phyloP scores from a whole-genome alignment of 2,797 vertebrate genomes.

The Coluber constrictor region DNA sequence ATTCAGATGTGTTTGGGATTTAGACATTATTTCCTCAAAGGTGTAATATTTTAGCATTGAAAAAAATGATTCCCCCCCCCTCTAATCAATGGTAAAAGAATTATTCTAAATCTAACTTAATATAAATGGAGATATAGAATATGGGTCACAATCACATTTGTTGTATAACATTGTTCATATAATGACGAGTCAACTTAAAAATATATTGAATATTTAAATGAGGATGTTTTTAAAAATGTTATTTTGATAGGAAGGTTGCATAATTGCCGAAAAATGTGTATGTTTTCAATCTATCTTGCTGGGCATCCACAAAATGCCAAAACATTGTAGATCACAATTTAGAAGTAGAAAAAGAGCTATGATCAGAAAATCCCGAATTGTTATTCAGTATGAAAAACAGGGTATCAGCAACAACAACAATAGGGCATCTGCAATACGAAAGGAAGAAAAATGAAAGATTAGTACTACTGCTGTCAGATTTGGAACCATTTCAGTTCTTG shows the following conservation, averaged over 20 bases:
- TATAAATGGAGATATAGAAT: neutral
- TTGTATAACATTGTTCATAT: neutral
- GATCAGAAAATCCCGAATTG: neutral
- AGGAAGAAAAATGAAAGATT: neutral
- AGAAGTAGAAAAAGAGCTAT: neutral
- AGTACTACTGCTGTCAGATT: neutral
- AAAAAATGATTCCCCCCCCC: neutral
- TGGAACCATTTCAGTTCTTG: neutral
- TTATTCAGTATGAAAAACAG: neutral
- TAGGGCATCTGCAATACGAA: neutral
- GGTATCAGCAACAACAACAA: neutral
- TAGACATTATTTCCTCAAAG: neutral
- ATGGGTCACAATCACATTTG: neutral
- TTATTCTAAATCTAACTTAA: neutral
- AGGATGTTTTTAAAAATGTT: neutral
- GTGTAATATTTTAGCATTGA: neutral
- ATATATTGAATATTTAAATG: neutral
- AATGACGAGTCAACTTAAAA: neutral
- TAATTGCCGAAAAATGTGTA: neutral
- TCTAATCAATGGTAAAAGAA: neutral
- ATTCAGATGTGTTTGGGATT: neutral
- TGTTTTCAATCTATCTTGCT: neutral
- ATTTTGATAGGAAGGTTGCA: neutral
- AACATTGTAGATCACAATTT: too few relatives aligned
- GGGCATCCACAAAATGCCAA: neutral